Evolutionary conservation across 2,113 vertebrate species (phyloP), one percentile per base, ranked within the genome.

Genomic region (Lathamus discolor): DNA sequence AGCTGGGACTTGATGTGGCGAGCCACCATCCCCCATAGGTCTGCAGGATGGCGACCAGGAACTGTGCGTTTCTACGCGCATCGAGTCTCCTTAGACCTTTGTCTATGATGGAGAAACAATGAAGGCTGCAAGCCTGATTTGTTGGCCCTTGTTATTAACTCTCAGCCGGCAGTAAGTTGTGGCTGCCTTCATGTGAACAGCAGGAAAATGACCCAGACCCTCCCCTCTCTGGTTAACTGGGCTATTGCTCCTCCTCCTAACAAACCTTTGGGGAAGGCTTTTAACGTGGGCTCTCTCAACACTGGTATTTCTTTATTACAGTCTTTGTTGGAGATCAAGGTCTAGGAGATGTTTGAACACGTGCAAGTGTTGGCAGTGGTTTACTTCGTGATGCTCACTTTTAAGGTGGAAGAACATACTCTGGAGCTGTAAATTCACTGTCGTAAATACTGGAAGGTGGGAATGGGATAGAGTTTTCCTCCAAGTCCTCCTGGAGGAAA

Each of bases 381-480:
- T 86, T 33, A 11, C n/a, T 16, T 49, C 17, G 43, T 28, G 6
- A 41, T 15, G 7, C n/a, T 57, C 20, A 3, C 13, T 29, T 63
- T 19, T 16, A 17, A 37, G 51, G 51, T 0, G 0, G 46, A 33
- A 70, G 8, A 66, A 13, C 5, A 0, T 49, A 49, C 88, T 35
- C 3, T 11, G 43, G 41, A 20, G 33, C 54, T 93, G 55, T 90
- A 90, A 93, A 46, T 54, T 27, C 1, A 1, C 49, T 83, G 33
- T 62, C 2, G 0, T 92, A 80, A 74, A 70, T 63, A 19, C 28
- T 8, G 62, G 24, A 54, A 37, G 15, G 19, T 46, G 13, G 44
- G 37, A 88, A 12, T 0, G 0, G 61, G 74, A 81, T 12, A 0
- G 2, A 23, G 15, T 29, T 86, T 90, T 85, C 37, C 23, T 43